Evolutionary conservation across 2,113 vertebrate genomes (phyloP).

Genomic region (Sterrhoptilus dennistouni): DNA sequence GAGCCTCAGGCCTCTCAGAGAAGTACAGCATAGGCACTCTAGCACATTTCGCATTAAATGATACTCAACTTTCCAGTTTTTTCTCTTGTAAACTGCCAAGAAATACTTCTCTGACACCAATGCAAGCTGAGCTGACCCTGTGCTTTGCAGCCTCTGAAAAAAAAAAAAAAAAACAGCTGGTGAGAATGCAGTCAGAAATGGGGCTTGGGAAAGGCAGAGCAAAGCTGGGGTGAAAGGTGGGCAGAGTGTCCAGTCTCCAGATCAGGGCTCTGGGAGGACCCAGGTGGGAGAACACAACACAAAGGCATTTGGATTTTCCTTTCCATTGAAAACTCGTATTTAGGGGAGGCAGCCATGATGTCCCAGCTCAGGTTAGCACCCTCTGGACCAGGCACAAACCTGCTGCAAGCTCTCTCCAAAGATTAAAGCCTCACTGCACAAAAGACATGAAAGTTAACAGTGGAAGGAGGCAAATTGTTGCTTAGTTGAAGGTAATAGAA

Average conservation of each 20-base stretch:
- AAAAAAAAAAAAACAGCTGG: neutral
- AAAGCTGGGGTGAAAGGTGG: neutral
- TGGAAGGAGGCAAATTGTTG: neutral
- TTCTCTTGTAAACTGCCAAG: neutral
- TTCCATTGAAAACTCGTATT: neutral
- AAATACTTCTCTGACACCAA: slow-evolving; percentile 4
- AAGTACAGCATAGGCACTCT: neutral
- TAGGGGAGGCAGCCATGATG: neutral
- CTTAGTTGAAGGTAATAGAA: neutral
- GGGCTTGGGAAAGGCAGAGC: neutral
- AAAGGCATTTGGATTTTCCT: neutral
- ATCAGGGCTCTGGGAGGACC: neutral
- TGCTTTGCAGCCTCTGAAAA: neutral
- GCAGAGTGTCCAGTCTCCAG: neutral
- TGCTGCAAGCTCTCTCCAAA: neutral
- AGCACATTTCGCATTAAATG: neutral
- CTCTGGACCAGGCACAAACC: neutral
- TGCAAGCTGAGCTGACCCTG: neutral
- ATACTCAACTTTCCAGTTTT: slow-evolving; percentile 9
- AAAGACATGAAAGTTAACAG: neutral
- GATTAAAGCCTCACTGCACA: neutral
- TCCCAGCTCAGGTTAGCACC: neutral
- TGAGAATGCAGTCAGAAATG: neutral
- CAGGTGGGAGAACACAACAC: neutral
- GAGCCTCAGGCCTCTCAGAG: neutral